Evolutionary conservation across 2,888 invertebrate species (phyloP).

Genomic region (Diadegma fenestrale): DNA sequence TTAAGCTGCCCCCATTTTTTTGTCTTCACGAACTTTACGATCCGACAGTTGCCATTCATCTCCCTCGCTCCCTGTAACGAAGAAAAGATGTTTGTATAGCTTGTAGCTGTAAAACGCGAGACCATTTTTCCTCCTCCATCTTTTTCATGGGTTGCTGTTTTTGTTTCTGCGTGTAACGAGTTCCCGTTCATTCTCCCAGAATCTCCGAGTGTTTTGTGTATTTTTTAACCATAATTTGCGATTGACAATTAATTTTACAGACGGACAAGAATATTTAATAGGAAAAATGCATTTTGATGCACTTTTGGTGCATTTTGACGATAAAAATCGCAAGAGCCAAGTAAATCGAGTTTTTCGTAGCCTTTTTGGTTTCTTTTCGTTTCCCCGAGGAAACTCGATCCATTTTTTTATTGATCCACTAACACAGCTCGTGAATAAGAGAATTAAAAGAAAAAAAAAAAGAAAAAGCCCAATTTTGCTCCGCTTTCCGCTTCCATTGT

Average conservation of each 20-base stretch:
- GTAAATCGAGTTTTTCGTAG: constrained; percentile 13
- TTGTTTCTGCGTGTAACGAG: neutral
- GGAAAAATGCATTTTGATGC: neutral
- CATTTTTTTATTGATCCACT: constrained; percentile 2
- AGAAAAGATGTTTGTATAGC: constrained; percentile 77
- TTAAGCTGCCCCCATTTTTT: constrained; percentile 47
- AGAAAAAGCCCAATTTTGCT: constrained; percentile 59
- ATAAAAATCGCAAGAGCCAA: neutral
- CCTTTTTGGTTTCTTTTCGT: neutral
- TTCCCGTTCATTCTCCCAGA: constrained; percentile 63
- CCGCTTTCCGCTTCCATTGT: constrained; percentile 66
- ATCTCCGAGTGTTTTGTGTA: too few species aligned
- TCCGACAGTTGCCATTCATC: constrained; percentile 38
- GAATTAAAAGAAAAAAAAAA: constrained; percentile 28
- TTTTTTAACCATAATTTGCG: too few species aligned
- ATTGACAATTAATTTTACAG: too few species aligned
- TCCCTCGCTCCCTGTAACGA: constrained; percentile 62
- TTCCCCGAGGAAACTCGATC: neutral
- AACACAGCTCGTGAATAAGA: constrained; percentile 5
- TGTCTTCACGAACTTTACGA: constrained; percentile 17
- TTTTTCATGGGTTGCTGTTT: constrained; percentile 36
- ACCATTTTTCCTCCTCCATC: constrained; percentile 53
- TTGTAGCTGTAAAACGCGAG: constrained; percentile 74
- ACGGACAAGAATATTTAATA: too few species aligned
- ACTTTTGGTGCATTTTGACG: too few species aligned